Evolutionary conservation across 1,140 invertebrate species (phyloP).

Genomic region (Caenorhabditis briggsae): DNA sequence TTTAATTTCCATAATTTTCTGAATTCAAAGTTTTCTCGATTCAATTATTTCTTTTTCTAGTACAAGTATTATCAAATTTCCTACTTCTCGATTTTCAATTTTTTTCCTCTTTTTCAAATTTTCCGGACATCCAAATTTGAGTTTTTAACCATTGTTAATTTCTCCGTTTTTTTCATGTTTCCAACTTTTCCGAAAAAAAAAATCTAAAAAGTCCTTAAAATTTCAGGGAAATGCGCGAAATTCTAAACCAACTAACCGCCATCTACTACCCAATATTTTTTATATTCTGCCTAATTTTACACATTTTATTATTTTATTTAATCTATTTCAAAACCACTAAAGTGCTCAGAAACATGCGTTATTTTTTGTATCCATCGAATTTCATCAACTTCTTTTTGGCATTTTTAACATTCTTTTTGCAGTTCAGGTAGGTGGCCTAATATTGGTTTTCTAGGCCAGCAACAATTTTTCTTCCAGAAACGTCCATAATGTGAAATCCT

Average conservation of each 20-base stretch:
- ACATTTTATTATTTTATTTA: not conserved
- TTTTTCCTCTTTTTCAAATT: too few relatives aligned
- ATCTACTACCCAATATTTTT: slow-evolving; percentile 13
- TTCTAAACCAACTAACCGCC: not conserved
- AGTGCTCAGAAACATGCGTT: not conserved
- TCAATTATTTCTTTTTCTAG: too few relatives aligned
- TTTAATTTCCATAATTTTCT: too few relatives aligned
- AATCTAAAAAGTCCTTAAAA: too few relatives aligned
- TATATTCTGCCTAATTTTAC: not conserved
- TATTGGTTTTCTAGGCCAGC: not conserved
- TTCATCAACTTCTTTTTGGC: not conserved
- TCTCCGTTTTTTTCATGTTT: too few relatives aligned
- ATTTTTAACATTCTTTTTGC: not conserved
- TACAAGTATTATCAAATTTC: too few relatives aligned
- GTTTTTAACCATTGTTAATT: too few relatives aligned
- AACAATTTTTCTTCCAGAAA: not conserved
- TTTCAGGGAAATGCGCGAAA: too few relatives aligned
- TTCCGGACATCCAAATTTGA: too few relatives aligned
- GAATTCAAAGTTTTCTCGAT: too few relatives aligned
- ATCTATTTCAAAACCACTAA: not conserved
- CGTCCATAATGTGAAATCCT: not conserved
- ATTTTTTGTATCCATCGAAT: slow-evolving; percentile 26
- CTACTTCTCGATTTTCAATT: too few relatives aligned
- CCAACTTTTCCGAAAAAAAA: too few relatives aligned
- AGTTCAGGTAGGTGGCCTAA: not conserved